Percentiles rank a stretch among this genome's conserved stretches.
Conservation (phyloP, 2,113 vertebrate species). For the Procavia capensis region DNA sequence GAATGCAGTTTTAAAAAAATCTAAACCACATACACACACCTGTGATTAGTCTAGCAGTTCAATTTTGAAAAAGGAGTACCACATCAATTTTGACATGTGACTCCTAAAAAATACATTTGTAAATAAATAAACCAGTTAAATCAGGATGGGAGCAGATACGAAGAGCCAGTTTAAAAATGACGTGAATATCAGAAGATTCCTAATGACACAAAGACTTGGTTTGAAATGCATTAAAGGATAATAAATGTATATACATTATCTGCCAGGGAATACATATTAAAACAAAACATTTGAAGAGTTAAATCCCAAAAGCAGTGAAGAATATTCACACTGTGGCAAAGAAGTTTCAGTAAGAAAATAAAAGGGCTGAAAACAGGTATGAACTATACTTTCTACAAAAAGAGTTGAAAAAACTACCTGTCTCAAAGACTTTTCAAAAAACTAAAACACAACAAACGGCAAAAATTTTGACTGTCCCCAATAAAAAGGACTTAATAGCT, state of each 20-base stretch:
- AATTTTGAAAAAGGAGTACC: not conserved
- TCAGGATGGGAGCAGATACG: not conserved
- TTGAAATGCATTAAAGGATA: not conserved
- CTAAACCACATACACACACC: not conserved
- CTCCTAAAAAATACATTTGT: not conserved
- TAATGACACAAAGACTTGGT: not conserved
- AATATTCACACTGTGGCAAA: not conserved
- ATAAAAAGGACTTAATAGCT: not conserved
- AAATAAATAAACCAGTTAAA: not conserved
- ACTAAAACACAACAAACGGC: slow-evolving; percentile 8
- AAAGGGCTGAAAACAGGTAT: not conserved
- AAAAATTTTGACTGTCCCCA: not conserved
- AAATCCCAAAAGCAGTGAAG: slow-evolving; percentile 26
- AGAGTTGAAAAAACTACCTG: not conserved
- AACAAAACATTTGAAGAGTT: not conserved
- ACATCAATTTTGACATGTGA: not conserved
- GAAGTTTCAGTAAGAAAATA: not conserved
- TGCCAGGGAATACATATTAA: not conserved
- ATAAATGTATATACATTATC: not conserved
- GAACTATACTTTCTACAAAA: not conserved
- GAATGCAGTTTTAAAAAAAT: not conserved
- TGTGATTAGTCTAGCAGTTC: not conserved
- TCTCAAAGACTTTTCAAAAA: not conserved
- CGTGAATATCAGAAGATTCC: not conserved
- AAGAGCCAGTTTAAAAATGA: not conserved